Evolutionary conservation across 2,113 vertebrate genomes (phyloP).

Genomic region (Halcyon senegalensis): DNA sequence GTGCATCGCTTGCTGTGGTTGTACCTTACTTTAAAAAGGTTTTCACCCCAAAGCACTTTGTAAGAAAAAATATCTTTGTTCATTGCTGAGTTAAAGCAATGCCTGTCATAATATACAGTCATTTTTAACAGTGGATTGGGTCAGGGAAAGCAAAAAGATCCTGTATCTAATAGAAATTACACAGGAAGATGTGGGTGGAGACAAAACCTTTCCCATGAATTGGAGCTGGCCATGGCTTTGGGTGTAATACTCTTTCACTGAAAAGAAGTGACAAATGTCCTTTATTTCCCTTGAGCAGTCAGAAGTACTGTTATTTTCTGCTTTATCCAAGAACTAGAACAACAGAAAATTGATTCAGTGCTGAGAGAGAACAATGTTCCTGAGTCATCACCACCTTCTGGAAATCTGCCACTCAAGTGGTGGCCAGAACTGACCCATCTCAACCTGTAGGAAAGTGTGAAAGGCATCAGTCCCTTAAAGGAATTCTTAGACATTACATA

Average conservation of each 20-base stretch:
- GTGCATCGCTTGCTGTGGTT: not conserved
- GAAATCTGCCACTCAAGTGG: not conserved
- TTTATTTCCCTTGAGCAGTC: not conserved
- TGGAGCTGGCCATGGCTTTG: not conserved
- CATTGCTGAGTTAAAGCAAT: not conserved
- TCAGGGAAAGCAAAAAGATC: not conserved
- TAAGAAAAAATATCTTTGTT: not conserved
- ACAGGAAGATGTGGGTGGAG: not conserved
- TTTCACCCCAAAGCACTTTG: not conserved
- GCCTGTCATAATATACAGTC: not conserved
- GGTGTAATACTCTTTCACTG: not conserved
- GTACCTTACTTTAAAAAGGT: not conserved
- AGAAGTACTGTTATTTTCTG: not conserved
- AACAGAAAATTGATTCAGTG: not conserved
- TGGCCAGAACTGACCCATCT: not conserved
- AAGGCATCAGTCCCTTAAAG: fast-evolving
- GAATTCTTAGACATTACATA: not conserved
- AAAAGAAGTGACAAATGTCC: not conserved
- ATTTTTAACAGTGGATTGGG: not conserved
- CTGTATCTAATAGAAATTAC: not conserved
- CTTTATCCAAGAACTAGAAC: not conserved
- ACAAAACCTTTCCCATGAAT: not conserved
- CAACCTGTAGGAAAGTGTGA: not conserved
- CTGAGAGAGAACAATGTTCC: not conserved
- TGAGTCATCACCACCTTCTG: not conserved